Base-by-base conservation (phyloP, 2,113 vertebrate genomes). In the Phaethon lepturus region DNA sequence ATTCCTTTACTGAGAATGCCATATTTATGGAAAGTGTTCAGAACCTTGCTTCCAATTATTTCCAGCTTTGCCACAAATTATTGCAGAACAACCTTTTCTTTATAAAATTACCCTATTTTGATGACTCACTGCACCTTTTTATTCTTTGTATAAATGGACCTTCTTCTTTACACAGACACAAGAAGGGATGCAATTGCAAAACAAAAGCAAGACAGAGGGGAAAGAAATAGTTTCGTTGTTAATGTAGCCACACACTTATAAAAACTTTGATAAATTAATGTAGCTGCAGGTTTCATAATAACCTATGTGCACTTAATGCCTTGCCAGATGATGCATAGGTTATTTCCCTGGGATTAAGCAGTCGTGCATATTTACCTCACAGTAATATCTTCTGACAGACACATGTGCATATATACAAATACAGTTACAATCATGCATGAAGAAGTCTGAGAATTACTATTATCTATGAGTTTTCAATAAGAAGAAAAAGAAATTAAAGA, bases 51-150 rank as follows among this genome's bases (percentile, higher is more conserved):
- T 91, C 90, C 40, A 90, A 95, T 96, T 96, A 95, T 94, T 95
- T 94, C 67, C 82, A 91, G 79, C 79, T 84, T 95, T 25, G 50
- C 55, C 84, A 91, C 52, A 96, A 93, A 97, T 97, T 95, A 93
- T 90, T 91, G 95, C 42, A 95, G 59, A 96, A 82, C 42, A 97
- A 95, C 24, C 72, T 93, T 95, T 95, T 92, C 93, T 97, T 96
- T 94, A 71, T 86, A 94, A 96, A 97, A 97, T 97, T 93, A 82
- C 45, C 42, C 38, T 88, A 59, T 74, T 92, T 92, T 90, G 73
- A 66, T 89, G 80, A 97, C 47, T 95, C 86, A 94, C 45, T 87
- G 66, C 58, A 95, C 89, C 35, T 67, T 95, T 88, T 97, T 72
- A 29, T 55, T 88, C 78, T 89, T 64, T 95, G 11, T 63, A 58